These are phyloP conservation scores for Meghimatium bilineatum DNA, from an alignment of 2,888 invertebrate genomes.

Conservation along the genomic window DNA sequence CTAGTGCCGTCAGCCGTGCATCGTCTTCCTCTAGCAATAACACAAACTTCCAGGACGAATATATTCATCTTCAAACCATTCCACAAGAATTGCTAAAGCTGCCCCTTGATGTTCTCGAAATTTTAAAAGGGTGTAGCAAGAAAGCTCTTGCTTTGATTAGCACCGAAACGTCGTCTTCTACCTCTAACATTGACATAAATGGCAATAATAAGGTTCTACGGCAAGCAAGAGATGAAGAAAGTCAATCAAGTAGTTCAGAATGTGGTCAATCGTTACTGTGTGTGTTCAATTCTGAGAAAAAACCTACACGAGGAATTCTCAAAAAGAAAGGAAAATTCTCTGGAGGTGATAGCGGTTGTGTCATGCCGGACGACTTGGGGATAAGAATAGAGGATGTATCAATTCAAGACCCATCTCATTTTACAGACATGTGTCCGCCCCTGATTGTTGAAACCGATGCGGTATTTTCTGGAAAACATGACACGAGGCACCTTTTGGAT, in stretches of 20 bases:
- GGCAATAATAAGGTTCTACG: background rate
- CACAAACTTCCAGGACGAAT: background rate
- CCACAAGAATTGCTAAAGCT: background rate
- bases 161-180: slow-evolving; percentile 1
- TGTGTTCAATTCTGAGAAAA: slow-evolving; percentile 67
- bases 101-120: slow-evolving; percentile 57
- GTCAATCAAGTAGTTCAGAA: background rate
- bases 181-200: background rate
- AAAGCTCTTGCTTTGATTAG: slow-evolving; percentile 29
- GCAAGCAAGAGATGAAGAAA: background rate
- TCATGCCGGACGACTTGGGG: slow-evolving; percentile 57
- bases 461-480: slow-evolving; percentile 9
- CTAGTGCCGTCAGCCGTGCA: background rate
- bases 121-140: slow-evolving; percentile 33
- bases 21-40: background rate
- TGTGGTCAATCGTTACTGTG: background rate
- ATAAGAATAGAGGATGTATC: background rate
- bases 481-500: background rate
- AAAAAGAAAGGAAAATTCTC: slow-evolving; percentile 69
- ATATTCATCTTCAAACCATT: background rate
- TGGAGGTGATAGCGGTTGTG: slow-evolving; percentile 69
- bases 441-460: slow-evolving; percentile 9
- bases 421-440: slow-evolving; percentile 11
- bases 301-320: slow-evolving; percentile 72
- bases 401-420: slow-evolving; percentile 17